Evolutionary conservation across 2,888 invertebrate species (phyloP).

Genomic region (Griposia aprilina): DNA sequence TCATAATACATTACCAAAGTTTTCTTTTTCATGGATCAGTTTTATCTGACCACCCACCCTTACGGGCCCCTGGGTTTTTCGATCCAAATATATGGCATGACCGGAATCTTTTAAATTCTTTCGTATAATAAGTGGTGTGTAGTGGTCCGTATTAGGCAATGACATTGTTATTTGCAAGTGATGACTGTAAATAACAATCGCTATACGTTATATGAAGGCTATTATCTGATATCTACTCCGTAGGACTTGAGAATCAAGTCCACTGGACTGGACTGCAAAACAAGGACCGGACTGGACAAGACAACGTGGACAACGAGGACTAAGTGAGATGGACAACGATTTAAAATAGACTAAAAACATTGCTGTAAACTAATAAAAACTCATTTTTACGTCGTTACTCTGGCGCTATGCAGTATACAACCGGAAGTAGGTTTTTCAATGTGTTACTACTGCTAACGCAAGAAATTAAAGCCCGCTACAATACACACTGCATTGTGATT

Average conservation of each 20-base stretch:
- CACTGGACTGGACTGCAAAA: too few relatives aligned
- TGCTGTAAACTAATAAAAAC: neutral
- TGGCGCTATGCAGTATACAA: neutral
- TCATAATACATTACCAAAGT: constrained; percentile 79
- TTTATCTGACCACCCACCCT: constrained; percentile 72
- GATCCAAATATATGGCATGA: constrained; percentile 59
- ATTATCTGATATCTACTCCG: neutral
- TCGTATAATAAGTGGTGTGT: constrained; percentile 29
- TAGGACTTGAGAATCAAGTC: too few relatives aligned
- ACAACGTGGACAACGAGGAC: too few relatives aligned
- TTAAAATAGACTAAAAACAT: neutral
- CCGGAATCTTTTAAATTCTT: constrained; percentile 39
- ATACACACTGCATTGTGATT: neutral
- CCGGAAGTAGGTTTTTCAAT: neutral
- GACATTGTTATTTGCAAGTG: neutral
- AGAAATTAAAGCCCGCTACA: neutral
- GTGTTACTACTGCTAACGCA: too few relatives aligned
- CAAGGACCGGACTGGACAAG: too few relatives aligned
- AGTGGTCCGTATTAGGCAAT: constrained; percentile 18
- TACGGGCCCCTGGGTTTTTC: constrained; percentile 63
- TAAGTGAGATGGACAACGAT: neutral
- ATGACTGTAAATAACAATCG: neutral
- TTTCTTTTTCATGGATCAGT: constrained; percentile 73
- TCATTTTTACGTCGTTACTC: neutral
- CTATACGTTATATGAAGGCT: neutral